Evolutionary conservation across 2,797 vertebrate genomes (phyloP), one percentile per base, ranked within the genome.

Genomic region (Melanotaenia pygmaea): DNA sequence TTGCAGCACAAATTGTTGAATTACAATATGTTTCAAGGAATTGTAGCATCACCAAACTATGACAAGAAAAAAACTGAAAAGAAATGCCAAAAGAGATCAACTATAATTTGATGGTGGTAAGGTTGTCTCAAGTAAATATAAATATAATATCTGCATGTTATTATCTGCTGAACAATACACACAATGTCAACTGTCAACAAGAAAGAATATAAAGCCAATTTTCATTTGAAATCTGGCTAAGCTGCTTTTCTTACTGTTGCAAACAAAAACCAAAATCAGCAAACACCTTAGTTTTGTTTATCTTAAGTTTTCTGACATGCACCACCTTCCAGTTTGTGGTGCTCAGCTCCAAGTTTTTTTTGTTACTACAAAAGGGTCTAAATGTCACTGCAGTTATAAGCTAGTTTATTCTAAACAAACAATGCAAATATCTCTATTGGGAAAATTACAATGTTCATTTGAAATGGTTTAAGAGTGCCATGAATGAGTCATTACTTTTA

Each of bases 1-100:
- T 79, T 67, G 67, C 1, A 56, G 74, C 76, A 66, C 59, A 77
- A 64, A 72, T 72, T 74, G 70, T 81, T 79, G 77, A 67, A 38
- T 70, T 66, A 59, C 54, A 78, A 53, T 73, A 64, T 70, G 74
- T 85, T 77, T 51, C 50, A 22, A 67, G 61, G 62, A 58, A 34
- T 24, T 28, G 22, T 38, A 53, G 64, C 34, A 61, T 51, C 30
- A 51, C 50, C 50, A 51, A 30, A 24, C 71, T 64, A 26, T 40
- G 62, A 66, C 22, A 73, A 51, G 40, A 53, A 61, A 9, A n/a
- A 10, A 34, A n/a, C 34, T 59, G 28, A 45, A 34, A 20, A 22
- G 47, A 20, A 28, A 10, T 20, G 16, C n/a, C 3, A 14, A 51
- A 0, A 2, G 35, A 75, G 51, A 11, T 56, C 8, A 30, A 6